A percentile compares a stretch with the other conserved stretches of the same genome.
Evolutionary conservation across 2,888 invertebrate species (phyloP).

Genomic region (Petrolisthes cinctipes): DNA sequence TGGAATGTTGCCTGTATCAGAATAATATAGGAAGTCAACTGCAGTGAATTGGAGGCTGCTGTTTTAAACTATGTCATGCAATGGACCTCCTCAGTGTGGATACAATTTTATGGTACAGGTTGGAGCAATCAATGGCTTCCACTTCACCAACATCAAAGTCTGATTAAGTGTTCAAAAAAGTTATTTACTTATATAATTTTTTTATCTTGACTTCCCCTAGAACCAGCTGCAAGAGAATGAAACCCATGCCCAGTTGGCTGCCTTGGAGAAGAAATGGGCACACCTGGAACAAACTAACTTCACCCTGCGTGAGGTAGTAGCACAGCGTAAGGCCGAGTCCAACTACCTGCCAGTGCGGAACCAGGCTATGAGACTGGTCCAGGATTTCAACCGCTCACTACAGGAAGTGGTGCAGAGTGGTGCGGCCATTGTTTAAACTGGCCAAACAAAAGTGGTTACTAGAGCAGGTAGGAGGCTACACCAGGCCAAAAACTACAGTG

Average conservation of each 20-base stretch:
- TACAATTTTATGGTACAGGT: not conserved
- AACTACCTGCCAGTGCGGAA: constrained; percentile 78
- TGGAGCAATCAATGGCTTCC: not conserved
- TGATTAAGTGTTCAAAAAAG: not conserved
- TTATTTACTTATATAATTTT: not conserved
- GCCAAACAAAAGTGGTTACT: too few relatives aligned
- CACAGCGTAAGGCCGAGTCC: constrained; percentile 77
- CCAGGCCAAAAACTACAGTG: too few relatives aligned
- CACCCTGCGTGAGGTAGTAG: constrained; percentile 78
- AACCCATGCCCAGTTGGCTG: constrained; percentile 78
- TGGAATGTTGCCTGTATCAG: too few relatives aligned
- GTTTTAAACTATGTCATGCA: too few relatives aligned
- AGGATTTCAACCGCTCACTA: constrained; percentile 75
- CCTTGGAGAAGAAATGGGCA: constrained; percentile 79
- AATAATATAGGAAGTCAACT: too few relatives aligned
- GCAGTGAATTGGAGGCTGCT: too few relatives aligned
- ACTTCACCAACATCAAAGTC: not conserved
- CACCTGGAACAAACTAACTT: constrained; percentile 79
- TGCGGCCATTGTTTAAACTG: constrained; percentile 32
- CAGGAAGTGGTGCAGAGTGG: constrained; percentile 69
- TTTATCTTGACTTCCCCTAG: constrained; percentile 69
- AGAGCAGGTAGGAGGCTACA: too few relatives aligned
- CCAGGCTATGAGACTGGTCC: constrained; percentile 74
- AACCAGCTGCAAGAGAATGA: constrained; percentile 79
- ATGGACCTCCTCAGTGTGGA: not conserved